A percentile compares a stretch with the other conserved stretches of the same genome.
Evolutionary conservation across 2,113 vertebrate species (phyloP).

Genomic region (Steatornis caripensis): DNA sequence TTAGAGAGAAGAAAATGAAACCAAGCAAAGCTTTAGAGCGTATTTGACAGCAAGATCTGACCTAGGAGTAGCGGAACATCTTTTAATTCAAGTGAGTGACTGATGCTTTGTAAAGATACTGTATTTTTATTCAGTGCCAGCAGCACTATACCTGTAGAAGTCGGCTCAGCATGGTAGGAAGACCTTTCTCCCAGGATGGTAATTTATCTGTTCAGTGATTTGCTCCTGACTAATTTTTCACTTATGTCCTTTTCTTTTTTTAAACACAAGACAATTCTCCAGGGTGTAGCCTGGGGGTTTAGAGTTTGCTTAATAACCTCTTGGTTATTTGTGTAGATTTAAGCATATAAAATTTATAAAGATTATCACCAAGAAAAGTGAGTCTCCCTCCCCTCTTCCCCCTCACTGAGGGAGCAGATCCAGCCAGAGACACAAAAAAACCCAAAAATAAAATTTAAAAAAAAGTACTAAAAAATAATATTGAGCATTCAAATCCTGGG

Average conservation of each 20-base stretch:
- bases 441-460: not conserved
- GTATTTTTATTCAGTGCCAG: not conserved
- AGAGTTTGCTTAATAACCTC: not conserved
- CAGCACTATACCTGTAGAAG: not conserved
- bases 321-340: not conserved
- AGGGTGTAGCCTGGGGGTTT: not conserved
- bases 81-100: not conserved
- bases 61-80: not conserved
- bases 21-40: not conserved
- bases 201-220: not conserved
- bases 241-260: not conserved
- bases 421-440: not conserved
- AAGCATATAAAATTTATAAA: not conserved
- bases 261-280: not conserved
- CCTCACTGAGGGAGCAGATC: not conserved
- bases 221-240: not conserved
- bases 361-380: not conserved
- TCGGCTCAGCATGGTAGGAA: not conserved
- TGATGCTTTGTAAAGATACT: not conserved
- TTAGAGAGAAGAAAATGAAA: constrained; percentile 1
- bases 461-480: not conserved
- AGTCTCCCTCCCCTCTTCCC: not conserved
- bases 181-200: not conserved
- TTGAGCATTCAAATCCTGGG: not conserved
- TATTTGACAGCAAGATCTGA: not conserved